Evolutionary conservation across 2,797 vertebrate species (phyloP), one percentile per base, ranked within the genome.

Genomic region (Pseudomugil tenellus): DNA sequence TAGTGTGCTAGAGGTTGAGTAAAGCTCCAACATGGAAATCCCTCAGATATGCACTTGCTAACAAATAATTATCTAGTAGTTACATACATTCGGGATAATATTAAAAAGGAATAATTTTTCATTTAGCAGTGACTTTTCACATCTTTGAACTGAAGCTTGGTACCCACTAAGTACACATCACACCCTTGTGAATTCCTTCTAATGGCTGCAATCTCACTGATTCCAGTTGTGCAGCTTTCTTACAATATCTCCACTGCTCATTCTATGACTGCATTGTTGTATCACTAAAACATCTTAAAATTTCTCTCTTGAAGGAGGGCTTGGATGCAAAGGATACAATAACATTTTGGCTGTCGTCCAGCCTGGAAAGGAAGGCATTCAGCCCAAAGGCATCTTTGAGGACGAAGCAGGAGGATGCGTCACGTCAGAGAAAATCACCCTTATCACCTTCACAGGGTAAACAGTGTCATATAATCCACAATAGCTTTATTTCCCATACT

Each of bases 291-390:
- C 53, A 14, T 72, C 19, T 65, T 37, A 53, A 76, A 49, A 56
- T 64, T 57, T 67, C 53, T 70, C 49, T 68, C 64, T 9, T 69
- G 10, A 74, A 91, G 90, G 87, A 95, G 87, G 91, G 86, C 79
- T 91, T 90, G 29, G 70, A 92, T 23, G 93, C 92, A 39, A 92
- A 91, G 2, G 96, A 96, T 35, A 88, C 81, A 0, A 58, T 98
- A 75, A 93, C 84, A 46, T 98, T 98, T 87, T 91, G 74, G 64
- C 94, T 96, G 85, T 94, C 86, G 1, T 84, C 92, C 16, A 73
- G 85, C 74, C 59, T 69, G 0, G 94, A 95, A 21, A 86, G 83
- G 74, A 91, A 74, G 67, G 8, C 69, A 4, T 63, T 77, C 21
- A 90, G 83, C 70, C 79, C 76, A 1, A 78, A 78, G 0, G 77